These are phyloP conservation scores for Drosophila pectinifera DNA, from an alignment of 1,140 invertebrate species.

Conservation along the genomic window DNA sequence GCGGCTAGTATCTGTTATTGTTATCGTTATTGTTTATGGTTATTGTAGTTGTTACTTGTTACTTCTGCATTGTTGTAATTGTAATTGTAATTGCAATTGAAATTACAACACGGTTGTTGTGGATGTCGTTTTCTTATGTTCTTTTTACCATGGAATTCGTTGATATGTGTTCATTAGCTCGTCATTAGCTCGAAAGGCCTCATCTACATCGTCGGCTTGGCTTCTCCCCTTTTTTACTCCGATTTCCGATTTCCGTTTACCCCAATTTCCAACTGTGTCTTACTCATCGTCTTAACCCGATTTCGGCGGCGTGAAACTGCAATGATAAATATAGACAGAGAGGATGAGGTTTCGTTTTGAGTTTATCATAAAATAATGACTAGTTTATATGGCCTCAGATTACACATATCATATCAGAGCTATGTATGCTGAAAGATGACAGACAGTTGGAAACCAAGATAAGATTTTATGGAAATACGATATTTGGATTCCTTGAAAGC, in stretches of 20 bases:
- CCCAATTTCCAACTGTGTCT: constrained; percentile 26
- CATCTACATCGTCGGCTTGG: constrained; percentile 34
- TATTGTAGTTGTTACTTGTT: constrained; percentile 8
- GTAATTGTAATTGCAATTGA: constrained; percentile 29
- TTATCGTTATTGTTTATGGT: constrained; percentile 26
- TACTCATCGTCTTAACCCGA: constrained; percentile 33
- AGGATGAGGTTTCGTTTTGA: too few relatives aligned
- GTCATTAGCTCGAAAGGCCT: constrained; percentile 65
- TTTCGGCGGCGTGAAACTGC: constrained; percentile 63
- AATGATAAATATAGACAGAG: constrained; percentile 1
- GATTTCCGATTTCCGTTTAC: constrained; percentile 10
- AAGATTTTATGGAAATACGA: constrained; percentile 1
- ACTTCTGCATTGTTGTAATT: background rate
- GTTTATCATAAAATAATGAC: constrained; percentile 1
- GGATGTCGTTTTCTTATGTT: constrained; percentile 2
- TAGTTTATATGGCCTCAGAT: constrained; percentile 4
- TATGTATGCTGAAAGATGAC: constrained; percentile 1
- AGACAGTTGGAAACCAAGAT: background rate
- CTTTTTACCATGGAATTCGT: constrained; percentile 62
- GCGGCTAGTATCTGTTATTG: constrained; percentile 47
- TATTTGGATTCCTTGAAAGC: background rate
- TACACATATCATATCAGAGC: background rate
- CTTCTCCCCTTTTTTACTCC: background rate
- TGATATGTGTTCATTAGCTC: constrained; percentile 77
- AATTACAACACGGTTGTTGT: constrained; percentile 37